These are phyloP conservation scores for Sakesphorus luctuosus DNA, from an alignment of 2,113 vertebrate genomes.

Conservation along the genomic window DNA sequence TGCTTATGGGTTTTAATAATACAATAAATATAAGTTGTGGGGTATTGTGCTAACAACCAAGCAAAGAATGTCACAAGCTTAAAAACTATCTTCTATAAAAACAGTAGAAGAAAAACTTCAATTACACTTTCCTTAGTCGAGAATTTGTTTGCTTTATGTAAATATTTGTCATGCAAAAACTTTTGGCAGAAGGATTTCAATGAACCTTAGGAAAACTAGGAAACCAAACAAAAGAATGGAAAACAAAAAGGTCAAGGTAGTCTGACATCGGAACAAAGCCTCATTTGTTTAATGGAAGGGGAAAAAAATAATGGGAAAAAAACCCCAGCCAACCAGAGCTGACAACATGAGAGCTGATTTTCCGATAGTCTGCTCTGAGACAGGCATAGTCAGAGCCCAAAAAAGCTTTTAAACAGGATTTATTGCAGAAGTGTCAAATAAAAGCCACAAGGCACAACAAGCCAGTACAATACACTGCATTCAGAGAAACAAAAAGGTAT, in stretches of 20 bases:
- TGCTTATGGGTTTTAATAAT: neutral
- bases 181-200: neutral
- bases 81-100: neutral
- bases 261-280: neutral
- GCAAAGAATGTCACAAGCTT: neutral
- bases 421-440: neutral
- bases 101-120: neutral
- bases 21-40: neutral
- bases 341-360: neutral
- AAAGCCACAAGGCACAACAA: conserved; percentile 19
- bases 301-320: neutral
- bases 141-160: neutral
- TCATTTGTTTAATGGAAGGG: neutral
- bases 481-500: neutral
- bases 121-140: neutral
- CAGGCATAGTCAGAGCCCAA: neutral
- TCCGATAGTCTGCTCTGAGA: neutral
- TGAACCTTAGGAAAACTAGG: neutral
- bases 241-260: neutral
- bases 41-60: neutral
- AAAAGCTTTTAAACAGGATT: neutral
- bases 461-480: neutral
- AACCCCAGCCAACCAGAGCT: neutral
- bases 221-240: neutral
- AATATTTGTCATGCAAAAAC: neutral